phyloP scores from a whole-genome alignment of 2,888 invertebrate genomes.

The Mesorhabditis belari region DNA sequence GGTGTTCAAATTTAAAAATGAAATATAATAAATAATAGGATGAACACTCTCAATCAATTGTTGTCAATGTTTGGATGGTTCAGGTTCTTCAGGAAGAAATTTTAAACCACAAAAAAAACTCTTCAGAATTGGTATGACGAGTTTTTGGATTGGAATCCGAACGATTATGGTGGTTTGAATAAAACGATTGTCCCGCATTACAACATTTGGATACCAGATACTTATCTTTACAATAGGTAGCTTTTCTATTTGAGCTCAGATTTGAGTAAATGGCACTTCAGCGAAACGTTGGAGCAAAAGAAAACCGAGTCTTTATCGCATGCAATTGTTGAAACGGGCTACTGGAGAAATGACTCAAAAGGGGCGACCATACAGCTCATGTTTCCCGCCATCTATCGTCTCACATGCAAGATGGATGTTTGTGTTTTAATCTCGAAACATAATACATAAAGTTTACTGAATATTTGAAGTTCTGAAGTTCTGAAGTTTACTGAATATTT shows the following conservation, averaged over 20 bases:
- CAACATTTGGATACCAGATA: constrained; percentile 52
- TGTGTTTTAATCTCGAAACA: neutral
- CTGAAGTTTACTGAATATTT: too few relatives aligned
- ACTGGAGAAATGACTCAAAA: constrained; percentile 34
- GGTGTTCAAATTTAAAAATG: constrained; percentile 3
- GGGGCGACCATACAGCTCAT: constrained; percentile 48
- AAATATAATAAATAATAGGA: constrained; percentile 22
- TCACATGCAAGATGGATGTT: constrained; percentile 50
- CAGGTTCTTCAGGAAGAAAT: constrained; percentile 12
- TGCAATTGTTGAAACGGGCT: constrained; percentile 44
- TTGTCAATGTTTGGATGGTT: constrained; percentile 53
- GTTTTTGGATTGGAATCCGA: constrained; percentile 56
- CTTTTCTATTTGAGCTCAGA: neutral
- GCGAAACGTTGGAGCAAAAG: constrained; percentile 47
- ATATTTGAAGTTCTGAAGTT: too few relatives aligned
- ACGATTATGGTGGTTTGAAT: constrained; percentile 52
- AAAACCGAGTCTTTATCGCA: constrained; percentile 50
- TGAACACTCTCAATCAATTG: constrained; percentile 45
- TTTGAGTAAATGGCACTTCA: constrained; percentile 6
- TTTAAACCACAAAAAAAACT: neutral
- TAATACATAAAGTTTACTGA: neutral
- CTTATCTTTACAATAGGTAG: constrained; percentile 47
- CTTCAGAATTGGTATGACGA: constrained; percentile 56
- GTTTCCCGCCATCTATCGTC: constrained; percentile 51
- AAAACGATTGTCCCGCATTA: constrained; percentile 50